phyloP scores from a whole-genome alignment of 2,888 invertebrate genomes.

The Monoplex corrugatus region DNA sequence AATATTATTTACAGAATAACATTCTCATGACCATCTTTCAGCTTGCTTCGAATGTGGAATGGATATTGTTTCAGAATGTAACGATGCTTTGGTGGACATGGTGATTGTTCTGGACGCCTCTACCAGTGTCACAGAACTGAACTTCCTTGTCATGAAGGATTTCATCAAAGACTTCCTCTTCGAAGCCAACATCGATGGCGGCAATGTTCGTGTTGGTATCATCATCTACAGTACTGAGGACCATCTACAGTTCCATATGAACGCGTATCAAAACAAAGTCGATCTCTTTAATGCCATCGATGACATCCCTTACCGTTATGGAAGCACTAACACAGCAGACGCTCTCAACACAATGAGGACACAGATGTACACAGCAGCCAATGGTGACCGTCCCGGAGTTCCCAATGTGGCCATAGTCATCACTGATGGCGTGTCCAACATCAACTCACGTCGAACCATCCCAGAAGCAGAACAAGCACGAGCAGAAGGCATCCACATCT shows the following conservation, averaged over 20 bases:
- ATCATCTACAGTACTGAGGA: slow-evolving; percentile 63
- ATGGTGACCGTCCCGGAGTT: slow-evolving; percentile 61
- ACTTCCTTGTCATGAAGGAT: slow-evolving; percentile 65
- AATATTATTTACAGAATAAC: no score
- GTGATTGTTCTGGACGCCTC: slow-evolving; percentile 71
- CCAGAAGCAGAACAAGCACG: slow-evolving; percentile 60
- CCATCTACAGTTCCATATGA: slow-evolving; percentile 62
- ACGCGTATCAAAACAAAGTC: slow-evolving; percentile 54
- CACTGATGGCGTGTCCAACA: slow-evolving; percentile 70
- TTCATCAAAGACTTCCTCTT: slow-evolving; percentile 66
- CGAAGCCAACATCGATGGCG: slow-evolving; percentile 58
- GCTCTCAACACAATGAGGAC: slow-evolving; percentile 64
- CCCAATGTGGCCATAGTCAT: slow-evolving; percentile 65
- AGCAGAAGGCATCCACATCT: slow-evolving; percentile 63
- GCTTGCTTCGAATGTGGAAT: no score
- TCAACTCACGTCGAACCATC: slow-evolving; percentile 61
- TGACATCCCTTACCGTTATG: slow-evolving; percentile 55
- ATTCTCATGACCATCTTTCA: no score
- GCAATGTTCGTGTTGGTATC: slow-evolving; percentile 66
- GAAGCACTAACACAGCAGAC: slow-evolving; percentile 67
- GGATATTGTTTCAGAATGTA: slow-evolving; percentile 24
- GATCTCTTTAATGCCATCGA: slow-evolving; percentile 57
- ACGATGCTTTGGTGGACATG: slow-evolving; percentile 54
- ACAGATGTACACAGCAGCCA: slow-evolving; percentile 64
- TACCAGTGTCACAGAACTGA: slow-evolving; percentile 66